A percentile compares a stretch with the other conserved stretches of the same genome.
These are phyloP conservation scores for Bursaphelenchus okinawaensis DNA, from an alignment of 2,888 invertebrate genomes.

Conservation along the genomic window DNA sequence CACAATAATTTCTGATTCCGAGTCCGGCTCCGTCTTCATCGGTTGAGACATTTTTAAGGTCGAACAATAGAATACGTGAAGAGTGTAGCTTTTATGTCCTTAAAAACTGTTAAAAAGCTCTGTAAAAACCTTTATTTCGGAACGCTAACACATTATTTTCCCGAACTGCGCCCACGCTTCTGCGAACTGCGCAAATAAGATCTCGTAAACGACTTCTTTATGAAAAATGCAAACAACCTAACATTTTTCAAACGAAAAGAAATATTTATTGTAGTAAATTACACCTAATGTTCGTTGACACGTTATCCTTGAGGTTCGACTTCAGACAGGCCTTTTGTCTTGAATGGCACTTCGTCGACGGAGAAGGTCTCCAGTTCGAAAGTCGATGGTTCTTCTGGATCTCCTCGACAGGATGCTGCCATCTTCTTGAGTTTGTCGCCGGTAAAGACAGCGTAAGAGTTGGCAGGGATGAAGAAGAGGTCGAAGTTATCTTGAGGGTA, in stretches of 20 bases:
- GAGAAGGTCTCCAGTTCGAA: not conserved
- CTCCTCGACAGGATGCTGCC: not conserved
- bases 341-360: not conserved
- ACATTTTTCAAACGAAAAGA: too few relatives aligned
- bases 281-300: too few relatives aligned
- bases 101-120: too few relatives aligned
- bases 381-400: not conserved
- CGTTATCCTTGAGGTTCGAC: not conserved
- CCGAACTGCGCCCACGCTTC: not conserved
- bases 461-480: not conserved
- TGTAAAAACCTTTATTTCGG: too few relatives aligned
- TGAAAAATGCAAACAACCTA: too few relatives aligned
- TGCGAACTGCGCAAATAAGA: not conserved
- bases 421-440: not conserved
- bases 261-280: too few relatives aligned
- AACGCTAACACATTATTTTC: too few relatives aligned
- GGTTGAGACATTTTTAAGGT: not conserved
- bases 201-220: too few relatives aligned
- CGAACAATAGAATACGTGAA: too few relatives aligned
- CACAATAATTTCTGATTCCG: not conserved
- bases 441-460: not conserved
- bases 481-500: not conserved
- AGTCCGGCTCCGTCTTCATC: not conserved
- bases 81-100: too few relatives aligned
- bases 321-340: not conserved